A percentile compares a stretch with the other conserved stretches of the same genome.
phyloP scores from a whole-genome alignment of 2,113 vertebrate species.

The Aspiorhynchus laticeps region DNA sequence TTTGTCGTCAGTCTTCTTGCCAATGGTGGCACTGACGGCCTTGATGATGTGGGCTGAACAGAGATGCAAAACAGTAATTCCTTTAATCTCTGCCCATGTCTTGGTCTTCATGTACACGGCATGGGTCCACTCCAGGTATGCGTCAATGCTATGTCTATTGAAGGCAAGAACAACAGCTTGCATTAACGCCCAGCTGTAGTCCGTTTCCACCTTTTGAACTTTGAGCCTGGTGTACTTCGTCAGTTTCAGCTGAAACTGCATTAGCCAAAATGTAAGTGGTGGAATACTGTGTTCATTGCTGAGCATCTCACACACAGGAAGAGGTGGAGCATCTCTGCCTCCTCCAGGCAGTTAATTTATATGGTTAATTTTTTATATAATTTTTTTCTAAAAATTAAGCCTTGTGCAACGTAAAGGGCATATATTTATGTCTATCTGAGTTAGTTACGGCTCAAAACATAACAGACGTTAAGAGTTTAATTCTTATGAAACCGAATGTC shows the following conservation, averaged over 20 bases:
- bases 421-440: too few species aligned
- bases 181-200: background rate
- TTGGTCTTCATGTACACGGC: background rate
- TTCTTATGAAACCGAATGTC: too few species aligned
- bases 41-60: background rate
- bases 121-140: background rate
- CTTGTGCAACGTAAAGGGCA: too few species aligned
- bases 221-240: background rate
- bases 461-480: too few species aligned
- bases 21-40: background rate
- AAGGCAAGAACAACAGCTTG: conserved; percentile 9
- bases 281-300: conserved; percentile 42
- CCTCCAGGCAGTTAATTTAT: conserved; percentile 6
- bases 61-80: background rate
- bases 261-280: conserved; percentile 21
- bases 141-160: background rate
- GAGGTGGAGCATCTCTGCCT: conserved; percentile 19
- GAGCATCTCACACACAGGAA: conserved; percentile 37
- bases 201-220: background rate
- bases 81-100: background rate
- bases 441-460: too few species aligned
- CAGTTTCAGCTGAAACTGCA: conserved; percentile 3
- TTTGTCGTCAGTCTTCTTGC: background rate
- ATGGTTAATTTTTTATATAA: too few species aligned
- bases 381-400: too few species aligned